Conservation (phyloP, 2,113 vertebrate species). For the Barnardius zonarius region DNA sequence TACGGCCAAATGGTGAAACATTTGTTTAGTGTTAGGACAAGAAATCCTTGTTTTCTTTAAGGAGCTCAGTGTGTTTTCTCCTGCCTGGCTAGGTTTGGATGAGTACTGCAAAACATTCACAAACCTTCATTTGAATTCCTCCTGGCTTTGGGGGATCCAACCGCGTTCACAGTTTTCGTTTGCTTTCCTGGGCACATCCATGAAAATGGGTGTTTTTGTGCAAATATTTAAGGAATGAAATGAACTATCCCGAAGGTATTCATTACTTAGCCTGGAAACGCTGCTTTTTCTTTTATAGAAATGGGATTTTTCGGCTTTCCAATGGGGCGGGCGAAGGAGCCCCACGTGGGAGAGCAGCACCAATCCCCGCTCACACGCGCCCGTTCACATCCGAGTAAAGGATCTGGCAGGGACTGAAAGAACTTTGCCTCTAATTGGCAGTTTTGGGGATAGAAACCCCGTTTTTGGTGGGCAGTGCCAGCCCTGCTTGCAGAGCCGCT, state of each 20-base stretch:
- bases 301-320: background rate
- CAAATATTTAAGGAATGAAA: background rate
- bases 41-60: background rate
- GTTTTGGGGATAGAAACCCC: background rate
- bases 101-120: background rate
- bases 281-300: background rate
- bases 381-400: rapidly evolving
- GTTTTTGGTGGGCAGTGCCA: rapidly evolving
- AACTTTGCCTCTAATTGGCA: rapidly evolving
- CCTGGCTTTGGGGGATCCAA: background rate
- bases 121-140: background rate
- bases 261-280: background rate
- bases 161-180: background rate
- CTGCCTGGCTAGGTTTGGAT: background rate
- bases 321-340: rapidly evolving
- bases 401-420: rapidly evolving
- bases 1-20: background rate
- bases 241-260: background rate
- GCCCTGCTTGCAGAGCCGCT: rapidly evolving
- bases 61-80: background rate
- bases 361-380: rapidly evolving
- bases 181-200: background rate
- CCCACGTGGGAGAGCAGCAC: background rate
- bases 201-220: background rate
- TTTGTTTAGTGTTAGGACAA: slow-evolving; percentile 57